Base-by-base conservation (phyloP, 1,140 invertebrate genomes). In the Caligus rogercresseyi region DNA sequence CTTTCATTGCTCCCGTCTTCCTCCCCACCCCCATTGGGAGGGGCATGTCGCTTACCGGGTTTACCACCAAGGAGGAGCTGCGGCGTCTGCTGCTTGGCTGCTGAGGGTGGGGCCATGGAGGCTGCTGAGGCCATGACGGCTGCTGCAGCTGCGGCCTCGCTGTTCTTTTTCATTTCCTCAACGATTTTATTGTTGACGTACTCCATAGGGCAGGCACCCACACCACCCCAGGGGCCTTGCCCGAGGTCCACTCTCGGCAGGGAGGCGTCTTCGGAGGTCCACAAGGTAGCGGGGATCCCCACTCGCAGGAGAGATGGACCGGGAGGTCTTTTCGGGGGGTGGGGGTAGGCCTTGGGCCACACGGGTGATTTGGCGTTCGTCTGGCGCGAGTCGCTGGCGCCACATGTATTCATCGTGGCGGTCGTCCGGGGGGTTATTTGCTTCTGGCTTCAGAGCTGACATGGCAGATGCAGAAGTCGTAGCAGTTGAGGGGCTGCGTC, bases 101-200 rank as follows among this genome's bases (percentile, higher is more conserved):
- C 3, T 24, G 19, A 1, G 19, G 19, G 54, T n/a, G 54, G 54
- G 2, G 54, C 24, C 2, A 56, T 56, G 20, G 54, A 21, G 14
- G 21, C 24, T 24, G 57, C n/a, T 1, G 24, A 25, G 25, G 24
- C 57, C 18, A 18, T 25, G 7, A 7, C 16, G 2, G n/a, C 15
- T 2, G 24, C 18, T 24, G 57, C 3, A n/a, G 18, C 15, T 18
- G 26, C 13, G 7, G 24, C 1, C 15, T 18, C 16, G 18, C 14
- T 18, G 21, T 54, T 43, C 19, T 63, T 63, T 51, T 63, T 63
- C 61, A 63, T 63, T 13, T 25, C 61, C 25, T 63, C 61, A n/a
- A 19, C 61, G 19, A 63, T 63, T 54, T 63, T 63, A 20, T 56
- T 63, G n/a, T 63, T 63, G 7, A 63, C 25, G 31, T 63, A 63